Base-by-base conservation (phyloP, 2,113 vertebrate genomes). In the Polypterus bichir region DNA sequence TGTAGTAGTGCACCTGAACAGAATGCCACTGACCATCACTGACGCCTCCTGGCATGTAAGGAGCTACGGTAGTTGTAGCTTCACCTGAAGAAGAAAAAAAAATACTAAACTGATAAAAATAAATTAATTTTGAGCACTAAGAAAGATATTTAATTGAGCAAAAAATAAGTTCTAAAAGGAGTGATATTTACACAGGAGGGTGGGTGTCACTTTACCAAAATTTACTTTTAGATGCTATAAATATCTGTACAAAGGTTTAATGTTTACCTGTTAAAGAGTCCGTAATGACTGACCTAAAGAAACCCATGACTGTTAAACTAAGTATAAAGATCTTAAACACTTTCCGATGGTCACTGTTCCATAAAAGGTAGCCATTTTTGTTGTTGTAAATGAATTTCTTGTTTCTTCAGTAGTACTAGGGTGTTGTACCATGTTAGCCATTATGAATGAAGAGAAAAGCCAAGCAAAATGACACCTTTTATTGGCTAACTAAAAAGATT, bases 21-120 rank as follows among this genome's bases (percentile, higher is more conserved):
- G 89, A 90, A 69, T 98, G 96, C 96, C 96, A 98, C 61, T 85
- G 91, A 53, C 94, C 92, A 0, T 97, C 93, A 0, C 96, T 98
- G 69, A 98, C 92, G 1, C 96, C 96, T 1, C 92, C 91, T 0
- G 62, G 79, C 46, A 97, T 64, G 5, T 87, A 89, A 0, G 96
- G 92, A 0, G 90, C 78, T 73, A 97, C 96, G 0, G 81, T 95
- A 0, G 96, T 97, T 9, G 84, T 94, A 3, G 88, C 83, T 78
- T 98, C 93, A 5, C 96, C 96, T 98, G 68, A 2, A 61, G 48
- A 44, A 57, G 8, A 59, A 46, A 57, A 54, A 8, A 52, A 52
- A 52, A 10, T 8, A 10, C 51, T 8, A 52, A 52, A 52, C 51
- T 10, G 10, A 52, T 52, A 10, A 8, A 10, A 52, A 8, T 3